Base-by-base conservation (phyloP, 2,888 invertebrate species). In the Amphimallon solstitiale region DNA sequence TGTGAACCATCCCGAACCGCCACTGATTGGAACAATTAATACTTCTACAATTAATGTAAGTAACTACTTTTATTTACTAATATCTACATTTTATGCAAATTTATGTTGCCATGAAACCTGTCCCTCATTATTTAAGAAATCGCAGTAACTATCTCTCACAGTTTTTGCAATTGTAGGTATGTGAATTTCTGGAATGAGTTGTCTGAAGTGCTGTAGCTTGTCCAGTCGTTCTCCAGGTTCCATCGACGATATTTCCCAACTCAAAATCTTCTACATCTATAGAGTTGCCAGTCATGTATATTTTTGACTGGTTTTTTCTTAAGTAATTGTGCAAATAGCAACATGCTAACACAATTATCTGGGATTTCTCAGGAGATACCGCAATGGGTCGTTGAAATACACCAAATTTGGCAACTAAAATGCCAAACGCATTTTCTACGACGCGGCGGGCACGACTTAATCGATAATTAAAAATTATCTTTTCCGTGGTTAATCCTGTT, bases 351-450 rank as follows among this genome's bases (percentile, higher is more conserved):
- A n/a, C n/a, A n/a, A n/a, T n/a, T n/a, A n/a, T n/a, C n/a, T n/a
- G n/a, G n/a, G n/a, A n/a, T n/a, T n/a, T n/a, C 46, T 71, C 67
- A 45, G 69, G 69, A 60, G 63, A 51, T 60, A 71, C 43, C 21
- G 62, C 21, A 62, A 70, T 70, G 38, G 69, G 70, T 65, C 56
- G 68, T 40, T 71, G 54, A 68, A 71, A 68, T 43, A 71, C 65
- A 54, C 68, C 54, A 63, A 71, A 73, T 49, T 60, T 68, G 54
- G 48, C 40, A 59, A 66, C 70, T 49, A 73, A 69, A 68, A 71
- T 73, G 3, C 70, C 71, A 67, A 73, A 71, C 7, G 61, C 59
- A 63, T 71, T 73, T 70, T n/a, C 69, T 70, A 23, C 70, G 67
- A 52, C 68, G 52, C 34, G 68, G 46, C 68, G 52, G 29, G 68